Conservation (phyloP, 1,140 invertebrate species). For the Meteorus sp. region DNA sequence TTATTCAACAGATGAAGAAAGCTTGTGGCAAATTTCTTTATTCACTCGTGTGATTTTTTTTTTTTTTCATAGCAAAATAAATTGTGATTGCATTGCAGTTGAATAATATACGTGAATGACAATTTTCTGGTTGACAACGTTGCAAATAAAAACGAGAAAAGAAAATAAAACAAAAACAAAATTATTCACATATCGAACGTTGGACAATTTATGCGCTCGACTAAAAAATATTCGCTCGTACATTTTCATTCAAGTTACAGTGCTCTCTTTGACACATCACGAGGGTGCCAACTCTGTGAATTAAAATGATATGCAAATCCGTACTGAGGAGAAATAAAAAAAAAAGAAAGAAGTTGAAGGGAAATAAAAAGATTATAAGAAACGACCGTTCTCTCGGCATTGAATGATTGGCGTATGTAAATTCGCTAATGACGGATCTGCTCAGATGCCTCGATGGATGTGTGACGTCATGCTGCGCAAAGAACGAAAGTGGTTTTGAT, state of each 20-base stretch:
- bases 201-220: no score
- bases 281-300: constrained; percentile 3
- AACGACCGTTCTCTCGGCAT: constrained; percentile 7
- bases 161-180: no score
- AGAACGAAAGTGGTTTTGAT: constrained; percentile 48
- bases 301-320: constrained; percentile 37
- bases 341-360: constrained; percentile 19
- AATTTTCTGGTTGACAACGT: no score
- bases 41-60: no score
- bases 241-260: no score
- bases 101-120: no score
- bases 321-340: constrained; percentile 17
- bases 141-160: no score
- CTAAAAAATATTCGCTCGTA: no score
- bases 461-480: constrained; percentile 47
- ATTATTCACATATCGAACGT: no score
- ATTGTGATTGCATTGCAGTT: no score
- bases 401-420: constrained; percentile 50
- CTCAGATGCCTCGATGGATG: constrained; percentile 31
- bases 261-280: not conserved
- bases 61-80: not conserved
- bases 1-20: not conserved
- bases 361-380: constrained; percentile 26
- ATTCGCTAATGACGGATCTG: constrained; percentile 50
- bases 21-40: not conserved